phyloP scores from a whole-genome alignment of 2,888 invertebrate genomes.

The Caenorhabditis macrosperma region DNA sequence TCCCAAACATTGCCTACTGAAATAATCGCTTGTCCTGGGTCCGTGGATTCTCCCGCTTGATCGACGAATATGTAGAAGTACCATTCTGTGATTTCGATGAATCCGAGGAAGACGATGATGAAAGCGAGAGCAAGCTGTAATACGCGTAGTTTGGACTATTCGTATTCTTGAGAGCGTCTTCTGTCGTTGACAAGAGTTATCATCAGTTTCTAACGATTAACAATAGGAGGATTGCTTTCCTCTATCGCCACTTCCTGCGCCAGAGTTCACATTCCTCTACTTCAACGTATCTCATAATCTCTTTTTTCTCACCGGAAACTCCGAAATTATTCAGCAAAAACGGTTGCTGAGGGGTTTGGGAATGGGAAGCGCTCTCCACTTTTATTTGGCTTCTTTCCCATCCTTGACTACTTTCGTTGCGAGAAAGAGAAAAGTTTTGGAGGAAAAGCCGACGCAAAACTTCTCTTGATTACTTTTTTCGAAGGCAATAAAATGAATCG shows the following conservation, averaged over 20 bases:
- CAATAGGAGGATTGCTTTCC: neutral
- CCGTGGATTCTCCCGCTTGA: conserved; percentile 22
- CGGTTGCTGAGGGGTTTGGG: neutral
- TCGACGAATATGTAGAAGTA: conserved; percentile 55
- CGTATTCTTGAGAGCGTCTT: neutral
- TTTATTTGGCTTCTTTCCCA: too few species aligned
- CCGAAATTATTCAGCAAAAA: neutral
- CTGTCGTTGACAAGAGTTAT: conserved; percentile 34
- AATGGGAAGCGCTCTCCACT: too few species aligned
- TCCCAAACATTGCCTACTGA: too few species aligned
- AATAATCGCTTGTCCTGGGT: conserved; percentile 34
- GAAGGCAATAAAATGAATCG: conserved; percentile 1
- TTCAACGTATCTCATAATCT: neutral
- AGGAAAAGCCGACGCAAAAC: neutral
- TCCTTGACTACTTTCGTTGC: too few species aligned
- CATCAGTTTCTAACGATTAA: neutral
- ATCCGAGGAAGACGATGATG: conserved; percentile 48
- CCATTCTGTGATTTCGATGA: conserved; percentile 56
- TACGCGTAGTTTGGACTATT: neutral
- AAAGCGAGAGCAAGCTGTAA: conserved; percentile 58
- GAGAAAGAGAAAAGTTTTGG: neutral
- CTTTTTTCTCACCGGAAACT: neutral
- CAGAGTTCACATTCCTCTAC: conserved; percentile 4
- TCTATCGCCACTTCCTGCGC: neutral
- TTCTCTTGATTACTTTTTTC: conserved; percentile 2